Evolutionary conservation across 2,113 vertebrate genomes (phyloP).

Genomic region (Phalacrocorax aristotelis): DNA sequence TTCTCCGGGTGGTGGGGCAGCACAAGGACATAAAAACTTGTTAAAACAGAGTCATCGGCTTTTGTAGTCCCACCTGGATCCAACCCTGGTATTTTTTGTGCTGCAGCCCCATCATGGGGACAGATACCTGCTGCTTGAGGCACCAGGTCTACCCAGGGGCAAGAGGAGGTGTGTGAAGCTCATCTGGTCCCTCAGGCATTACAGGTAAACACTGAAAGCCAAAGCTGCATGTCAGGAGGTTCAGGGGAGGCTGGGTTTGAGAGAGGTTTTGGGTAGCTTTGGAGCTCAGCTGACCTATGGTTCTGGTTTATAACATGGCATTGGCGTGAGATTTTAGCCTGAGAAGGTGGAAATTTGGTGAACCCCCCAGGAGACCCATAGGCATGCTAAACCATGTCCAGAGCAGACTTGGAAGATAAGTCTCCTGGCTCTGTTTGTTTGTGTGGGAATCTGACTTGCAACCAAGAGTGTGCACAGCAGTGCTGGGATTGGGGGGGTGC

Average conservation of each 20-base stretch:
- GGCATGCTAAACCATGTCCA: background rate
- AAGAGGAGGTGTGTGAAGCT: background rate
- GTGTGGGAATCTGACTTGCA: background rate
- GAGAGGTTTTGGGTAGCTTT: fast-evolving
- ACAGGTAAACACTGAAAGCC: background rate
- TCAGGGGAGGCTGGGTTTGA: background rate
- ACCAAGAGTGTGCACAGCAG: background rate
- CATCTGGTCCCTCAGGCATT: background rate
- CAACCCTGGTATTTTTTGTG: fast-evolving
- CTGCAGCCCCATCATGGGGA: background rate
- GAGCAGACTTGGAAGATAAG: background rate
- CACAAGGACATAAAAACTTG: background rate
- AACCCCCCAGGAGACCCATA: background rate
- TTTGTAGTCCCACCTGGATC: background rate
- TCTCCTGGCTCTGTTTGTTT: background rate
- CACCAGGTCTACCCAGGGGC: background rate
- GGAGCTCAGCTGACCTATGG: background rate
- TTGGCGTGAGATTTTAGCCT: background rate
- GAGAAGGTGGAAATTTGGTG: background rate
- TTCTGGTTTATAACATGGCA: background rate
- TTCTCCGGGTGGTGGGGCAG: background rate
- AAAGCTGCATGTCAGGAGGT: background rate
- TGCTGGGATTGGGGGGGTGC: background rate
- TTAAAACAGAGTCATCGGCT: background rate
- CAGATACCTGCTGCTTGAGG: background rate